Evolutionary conservation across 2,797 vertebrate genomes (phyloP).

Genomic region (Poecilia wingei): DNA sequence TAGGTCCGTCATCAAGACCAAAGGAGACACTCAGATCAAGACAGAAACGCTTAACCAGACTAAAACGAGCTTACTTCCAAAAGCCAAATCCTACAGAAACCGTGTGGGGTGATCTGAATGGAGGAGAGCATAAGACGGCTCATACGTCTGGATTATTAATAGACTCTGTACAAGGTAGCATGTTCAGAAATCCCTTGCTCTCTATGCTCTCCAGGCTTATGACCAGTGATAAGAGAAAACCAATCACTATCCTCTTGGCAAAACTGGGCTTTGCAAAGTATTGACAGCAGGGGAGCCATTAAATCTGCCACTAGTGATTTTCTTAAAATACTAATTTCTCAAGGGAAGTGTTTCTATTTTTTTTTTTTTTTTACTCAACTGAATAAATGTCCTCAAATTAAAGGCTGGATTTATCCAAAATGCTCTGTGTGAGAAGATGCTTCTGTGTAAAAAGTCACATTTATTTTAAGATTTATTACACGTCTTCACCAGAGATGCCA

Average conservation of each 20-base stretch:
- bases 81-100: not conserved
- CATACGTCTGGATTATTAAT: not conserved
- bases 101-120: not conserved
- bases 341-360: not conserved
- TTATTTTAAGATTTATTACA: not conserved
- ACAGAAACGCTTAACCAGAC: not conserved
- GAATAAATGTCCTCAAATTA: not conserved
- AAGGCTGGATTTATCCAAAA: not conserved
- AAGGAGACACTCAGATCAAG: not conserved
- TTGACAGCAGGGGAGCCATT: conserved; percentile 1
- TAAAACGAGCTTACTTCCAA: not conserved
- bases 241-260: not conserved
- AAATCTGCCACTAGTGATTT: not conserved
- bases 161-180: not conserved
- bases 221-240: not conserved
- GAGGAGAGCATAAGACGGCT: not conserved
- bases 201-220: not conserved
- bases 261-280: not conserved
- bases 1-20: not conserved
- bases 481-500: not conserved
- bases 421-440: not conserved
- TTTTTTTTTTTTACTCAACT: not conserved
- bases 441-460: not conserved
- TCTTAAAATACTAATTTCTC: conserved; percentile 3
- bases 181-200: not conserved